These are phyloP conservation scores for Thereuonema tuberculata DNA, from an alignment of 1,140 invertebrate genomes.

Conservation along the genomic window DNA sequence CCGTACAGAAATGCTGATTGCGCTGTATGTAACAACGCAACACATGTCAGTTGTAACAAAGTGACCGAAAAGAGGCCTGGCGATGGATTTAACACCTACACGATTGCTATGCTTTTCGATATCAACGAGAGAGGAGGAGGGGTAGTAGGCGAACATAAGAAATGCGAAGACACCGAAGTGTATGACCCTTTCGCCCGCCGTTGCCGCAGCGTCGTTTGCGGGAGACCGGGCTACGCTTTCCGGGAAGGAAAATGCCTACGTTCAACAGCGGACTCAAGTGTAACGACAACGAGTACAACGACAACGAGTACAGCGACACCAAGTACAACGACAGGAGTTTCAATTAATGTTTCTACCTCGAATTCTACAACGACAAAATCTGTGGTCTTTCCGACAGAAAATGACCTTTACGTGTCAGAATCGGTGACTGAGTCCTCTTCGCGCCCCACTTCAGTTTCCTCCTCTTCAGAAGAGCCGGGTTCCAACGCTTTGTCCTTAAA, in stretches of 20 bases:
- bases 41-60: slow-evolving; percentile 26
- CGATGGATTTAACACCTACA: slow-evolving; percentile 32
- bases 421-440: background rate
- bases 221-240: slow-evolving; percentile 14
- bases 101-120: slow-evolving; percentile 41
- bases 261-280: slow-evolving; percentile 6
- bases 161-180: slow-evolving; percentile 28
- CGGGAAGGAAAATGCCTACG: slow-evolving; percentile 21
- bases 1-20: slow-evolving; percentile 42
- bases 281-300: slow-evolving; percentile 2
- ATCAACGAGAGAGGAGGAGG: slow-evolving; percentile 25
- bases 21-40: slow-evolving; percentile 39
- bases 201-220: slow-evolving; percentile 4
- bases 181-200: slow-evolving; percentile 36
- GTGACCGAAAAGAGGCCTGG: slow-evolving; percentile 15
- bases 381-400: background rate
- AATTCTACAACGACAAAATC: slow-evolving; percentile 18
- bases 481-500: too few relatives aligned
- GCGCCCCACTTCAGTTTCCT: background rate
- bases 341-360: slow-evolving; percentile 22
- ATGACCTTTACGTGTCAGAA: slow-evolving; percentile 10
- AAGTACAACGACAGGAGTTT: slow-evolving; percentile 12
- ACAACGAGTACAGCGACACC: slow-evolving; percentile 15
- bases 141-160: slow-evolving; percentile 27
- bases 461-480: too few relatives aligned